These are phyloP conservation scores for Charaxes varanes DNA, from an alignment of 1,140 invertebrate genomes.

Conservation along the genomic window DNA sequence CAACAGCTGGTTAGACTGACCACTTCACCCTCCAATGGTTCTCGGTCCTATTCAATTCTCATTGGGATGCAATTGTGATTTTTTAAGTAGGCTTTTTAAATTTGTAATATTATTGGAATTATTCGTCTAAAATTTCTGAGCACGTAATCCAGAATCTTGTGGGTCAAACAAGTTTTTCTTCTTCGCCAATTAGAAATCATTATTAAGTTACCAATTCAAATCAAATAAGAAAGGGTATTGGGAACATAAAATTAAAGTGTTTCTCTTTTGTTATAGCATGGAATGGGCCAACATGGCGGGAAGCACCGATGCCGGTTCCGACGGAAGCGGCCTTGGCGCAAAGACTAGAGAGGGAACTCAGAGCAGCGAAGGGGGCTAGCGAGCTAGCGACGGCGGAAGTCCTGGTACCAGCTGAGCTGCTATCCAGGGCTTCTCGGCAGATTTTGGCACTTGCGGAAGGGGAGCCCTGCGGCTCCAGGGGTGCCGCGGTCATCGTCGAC, in stretches of 20 bases:
- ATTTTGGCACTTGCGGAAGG: slow-evolving; percentile 86
- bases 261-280: slow-evolving; percentile 58
- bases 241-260: too few relatives aligned
- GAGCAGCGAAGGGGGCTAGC: slow-evolving; percentile 82
- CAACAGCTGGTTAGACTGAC: slow-evolving; percentile 79
- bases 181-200: too few relatives aligned
- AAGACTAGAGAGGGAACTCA: slow-evolving; percentile 82
- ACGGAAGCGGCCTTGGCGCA: slow-evolving; percentile 76
- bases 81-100: too few relatives aligned
- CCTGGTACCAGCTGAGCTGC: slow-evolving; percentile 84
- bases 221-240: too few relatives aligned
- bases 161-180: too few relatives aligned
- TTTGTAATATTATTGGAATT: too few relatives aligned
- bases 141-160: too few relatives aligned
- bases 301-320: slow-evolving; percentile 57
- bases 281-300: slow-evolving; percentile 62
- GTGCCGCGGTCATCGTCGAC: slow-evolving; percentile 84
- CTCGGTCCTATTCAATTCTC: too few relatives aligned
- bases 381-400: slow-evolving; percentile 87
- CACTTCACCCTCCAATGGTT: slow-evolving; percentile 20
- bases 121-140: too few relatives aligned
- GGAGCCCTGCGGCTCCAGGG: slow-evolving; percentile 88
- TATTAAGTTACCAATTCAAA: too few relatives aligned
- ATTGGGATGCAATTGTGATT: too few relatives aligned
- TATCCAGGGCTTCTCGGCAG: slow-evolving; percentile 83